A percentile compares a stretch with the other conserved stretches of the same genome.
phyloP scores from a whole-genome alignment of 2,113 vertebrate genomes.

The Cacatua alba region DNA sequence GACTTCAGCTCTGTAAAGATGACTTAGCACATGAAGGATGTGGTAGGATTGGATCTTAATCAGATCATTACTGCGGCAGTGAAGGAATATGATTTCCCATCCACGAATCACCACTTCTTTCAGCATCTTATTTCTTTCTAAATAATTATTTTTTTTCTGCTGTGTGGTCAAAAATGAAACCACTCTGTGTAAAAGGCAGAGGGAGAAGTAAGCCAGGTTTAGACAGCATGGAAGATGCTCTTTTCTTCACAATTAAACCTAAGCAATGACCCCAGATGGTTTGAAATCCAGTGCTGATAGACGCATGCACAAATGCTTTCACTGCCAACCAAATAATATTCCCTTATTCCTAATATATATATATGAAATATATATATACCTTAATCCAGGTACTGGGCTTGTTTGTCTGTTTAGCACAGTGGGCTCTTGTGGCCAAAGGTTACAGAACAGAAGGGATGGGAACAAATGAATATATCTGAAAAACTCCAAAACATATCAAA shows the following conservation, averaged over 20 bases:
- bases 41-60: conserved; percentile 33
- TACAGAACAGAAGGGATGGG: background rate
- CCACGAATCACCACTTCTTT: background rate
- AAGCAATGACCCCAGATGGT: background rate
- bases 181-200: background rate
- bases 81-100: background rate
- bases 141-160: background rate
- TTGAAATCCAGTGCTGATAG: background rate
- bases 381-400: background rate
- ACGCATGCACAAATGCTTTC: background rate
- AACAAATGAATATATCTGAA: background rate
- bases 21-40: conserved; percentile 21
- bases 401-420: background rate
- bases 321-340: background rate
- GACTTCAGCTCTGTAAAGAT: background rate
- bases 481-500: fast-evolving
- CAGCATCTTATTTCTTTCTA: conserved; percentile 30
- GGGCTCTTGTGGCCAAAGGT: background rate
- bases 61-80: conserved; percentile 44
- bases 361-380: background rate
- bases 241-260: background rate
- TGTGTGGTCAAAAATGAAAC: background rate
- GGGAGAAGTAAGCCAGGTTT: background rate
- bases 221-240: background rate
- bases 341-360: background rate